Conservation (phyloP, 2,797 vertebrate species). For the Prionace glauca region DNA sequence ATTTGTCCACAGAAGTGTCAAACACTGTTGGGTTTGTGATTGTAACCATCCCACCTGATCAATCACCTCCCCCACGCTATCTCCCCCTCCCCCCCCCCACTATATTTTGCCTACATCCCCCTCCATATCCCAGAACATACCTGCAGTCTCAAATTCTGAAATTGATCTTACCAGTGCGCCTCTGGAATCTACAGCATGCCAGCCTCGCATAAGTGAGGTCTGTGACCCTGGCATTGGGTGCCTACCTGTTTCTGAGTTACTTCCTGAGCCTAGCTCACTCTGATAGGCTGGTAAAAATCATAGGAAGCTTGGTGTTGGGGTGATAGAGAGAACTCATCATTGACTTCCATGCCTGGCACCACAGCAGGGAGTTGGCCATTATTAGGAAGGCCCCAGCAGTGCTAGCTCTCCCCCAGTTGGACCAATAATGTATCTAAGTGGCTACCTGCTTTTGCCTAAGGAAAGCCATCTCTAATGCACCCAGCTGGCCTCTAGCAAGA, state of each 20-base stretch:
- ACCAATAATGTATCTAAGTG: too few relatives aligned
- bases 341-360: too few relatives aligned
- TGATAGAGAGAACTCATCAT: too few relatives aligned
- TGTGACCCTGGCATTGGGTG: neutral
- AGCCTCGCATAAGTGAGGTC: neutral
- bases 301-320: too few relatives aligned
- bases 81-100: too few relatives aligned
- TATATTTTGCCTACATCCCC: too few relatives aligned
- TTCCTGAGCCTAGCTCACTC: neutral
- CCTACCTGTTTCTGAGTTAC: neutral
- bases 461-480: too few relatives aligned
- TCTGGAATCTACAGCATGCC: neutral
- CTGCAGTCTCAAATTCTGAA: neutral
- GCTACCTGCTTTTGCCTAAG: too few relatives aligned
- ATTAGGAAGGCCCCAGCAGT: too few relatives aligned
- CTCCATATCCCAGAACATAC: neutral
- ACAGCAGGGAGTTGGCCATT: too few relatives aligned
- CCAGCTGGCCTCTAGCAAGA: too few relatives aligned
- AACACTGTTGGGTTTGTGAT: neutral
- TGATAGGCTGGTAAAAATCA: neutral
- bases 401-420: too few relatives aligned
- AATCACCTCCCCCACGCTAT: neutral
- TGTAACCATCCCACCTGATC: neutral
- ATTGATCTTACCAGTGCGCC: neutral
- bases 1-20: neutral